Conservation (phyloP, 2,888 invertebrate genomes). For the Drosophila setosimentum region DNA sequence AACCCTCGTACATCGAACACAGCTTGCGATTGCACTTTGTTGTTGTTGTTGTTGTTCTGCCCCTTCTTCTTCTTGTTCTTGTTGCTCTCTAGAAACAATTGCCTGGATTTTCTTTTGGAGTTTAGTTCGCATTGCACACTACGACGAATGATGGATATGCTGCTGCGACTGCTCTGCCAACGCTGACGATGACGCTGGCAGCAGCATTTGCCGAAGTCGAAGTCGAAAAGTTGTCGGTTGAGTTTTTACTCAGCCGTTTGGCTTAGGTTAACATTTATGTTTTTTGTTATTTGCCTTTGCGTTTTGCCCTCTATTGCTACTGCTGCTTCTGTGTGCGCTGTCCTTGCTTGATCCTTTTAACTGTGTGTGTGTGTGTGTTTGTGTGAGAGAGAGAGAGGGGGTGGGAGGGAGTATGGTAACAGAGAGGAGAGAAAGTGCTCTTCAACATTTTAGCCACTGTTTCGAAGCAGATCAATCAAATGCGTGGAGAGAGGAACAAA, state of each 20-base stretch:
- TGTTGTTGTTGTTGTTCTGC: constrained; percentile 25
- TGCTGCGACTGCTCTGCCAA: constrained; percentile 30
- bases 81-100: constrained; percentile 52
- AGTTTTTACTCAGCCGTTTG: constrained; percentile 65
- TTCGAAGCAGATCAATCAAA: constrained; percentile 16
- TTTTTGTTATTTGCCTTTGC: constrained; percentile 57
- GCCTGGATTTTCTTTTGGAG: constrained; percentile 45
- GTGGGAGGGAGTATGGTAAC: neutral
- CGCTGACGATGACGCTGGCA: constrained; percentile 25
- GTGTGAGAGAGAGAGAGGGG: neutral
- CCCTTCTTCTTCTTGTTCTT: constrained; percentile 13
- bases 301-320: constrained; percentile 45
- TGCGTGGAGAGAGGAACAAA: neutral
- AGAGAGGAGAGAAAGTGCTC: constrained; percentile 16
- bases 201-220: constrained; percentile 47
- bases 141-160: constrained; percentile 72
- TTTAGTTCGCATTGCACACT: constrained; percentile 53
- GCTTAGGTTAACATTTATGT: constrained; percentile 65
- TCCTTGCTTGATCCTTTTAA: constrained; percentile 40
- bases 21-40: constrained; percentile 43
- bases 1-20: constrained; percentile 38
- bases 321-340: constrained; percentile 22
- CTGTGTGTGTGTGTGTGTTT: neutral
- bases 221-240: constrained; percentile 75
- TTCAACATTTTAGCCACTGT: neutral